Percentiles rank a stretch among this genome's conserved stretches.
phyloP scores from a whole-genome alignment of 2,888 invertebrate species.

The Eupithecia abbreviata region DNA sequence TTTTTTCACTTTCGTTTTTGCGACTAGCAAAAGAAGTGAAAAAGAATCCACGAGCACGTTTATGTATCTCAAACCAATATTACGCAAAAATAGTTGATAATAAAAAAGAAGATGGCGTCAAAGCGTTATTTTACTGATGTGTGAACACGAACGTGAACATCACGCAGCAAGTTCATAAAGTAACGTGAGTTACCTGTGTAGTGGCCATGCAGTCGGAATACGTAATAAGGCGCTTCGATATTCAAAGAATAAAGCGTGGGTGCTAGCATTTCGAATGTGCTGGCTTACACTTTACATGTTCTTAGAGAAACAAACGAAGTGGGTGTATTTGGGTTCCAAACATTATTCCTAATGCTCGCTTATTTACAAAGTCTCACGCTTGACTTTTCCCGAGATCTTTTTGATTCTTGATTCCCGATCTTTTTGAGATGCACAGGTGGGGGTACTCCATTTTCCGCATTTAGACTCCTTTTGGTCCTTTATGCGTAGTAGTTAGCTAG shows the following conservation, averaged over 20 bases:
- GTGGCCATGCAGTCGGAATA: conserved; percentile 31
- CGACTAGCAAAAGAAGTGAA: neutral
- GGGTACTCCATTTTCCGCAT: no score
- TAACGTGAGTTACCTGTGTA: conserved; percentile 34
- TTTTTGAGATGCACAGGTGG: no score
- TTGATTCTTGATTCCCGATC: no score
- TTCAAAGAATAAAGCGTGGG: conserved; percentile 27
- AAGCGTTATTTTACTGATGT: conserved; percentile 1
- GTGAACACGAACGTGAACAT: conserved; percentile 15
- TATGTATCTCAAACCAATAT: neutral
- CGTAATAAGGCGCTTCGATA: conserved; percentile 29
- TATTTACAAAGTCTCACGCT: neutral
- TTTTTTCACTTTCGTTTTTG: neutral
- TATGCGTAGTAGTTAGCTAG: no score
- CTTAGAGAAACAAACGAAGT: neutral
- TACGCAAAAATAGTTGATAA: conserved; percentile 4
- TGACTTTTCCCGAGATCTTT: neutral
- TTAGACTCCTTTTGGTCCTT: no score
- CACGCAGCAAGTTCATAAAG: conserved; percentile 25
- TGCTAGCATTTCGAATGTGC: conserved; percentile 8
- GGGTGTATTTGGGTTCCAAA: neutral
- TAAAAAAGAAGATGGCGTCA: neutral
- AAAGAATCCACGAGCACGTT: neutral
- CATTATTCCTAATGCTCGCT: neutral
- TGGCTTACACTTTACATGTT: neutral